These are phyloP conservation scores for Zaprionus gabonicus DNA, from an alignment of 1,140 invertebrate species.

Conservation along the genomic window DNA sequence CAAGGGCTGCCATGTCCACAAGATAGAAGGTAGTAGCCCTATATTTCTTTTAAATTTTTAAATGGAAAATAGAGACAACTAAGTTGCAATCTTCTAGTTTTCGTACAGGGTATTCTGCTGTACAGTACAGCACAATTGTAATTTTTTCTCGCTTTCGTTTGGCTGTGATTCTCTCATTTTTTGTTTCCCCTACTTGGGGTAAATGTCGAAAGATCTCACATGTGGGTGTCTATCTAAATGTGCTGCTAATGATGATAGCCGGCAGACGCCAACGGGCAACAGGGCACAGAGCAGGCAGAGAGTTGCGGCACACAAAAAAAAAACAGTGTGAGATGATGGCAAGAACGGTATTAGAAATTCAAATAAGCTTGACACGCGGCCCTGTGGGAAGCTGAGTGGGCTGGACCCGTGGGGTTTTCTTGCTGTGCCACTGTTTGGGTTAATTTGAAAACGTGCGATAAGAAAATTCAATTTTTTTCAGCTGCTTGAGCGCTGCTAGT, in stretches of 20 bases:
- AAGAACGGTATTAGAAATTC: slow-evolving; percentile 35
- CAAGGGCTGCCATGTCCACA: too few relatives aligned
- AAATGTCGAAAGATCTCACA: slow-evolving; percentile 34
- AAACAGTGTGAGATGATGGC: neutral
- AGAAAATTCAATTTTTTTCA: slow-evolving; percentile 69
- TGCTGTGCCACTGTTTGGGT: slow-evolving; percentile 50
- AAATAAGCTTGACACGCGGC: slow-evolving; percentile 44
- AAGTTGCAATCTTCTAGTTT: too few relatives aligned
- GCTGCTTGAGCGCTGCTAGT: neutral
- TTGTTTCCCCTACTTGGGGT: neutral
- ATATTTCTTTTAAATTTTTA: too few relatives aligned
- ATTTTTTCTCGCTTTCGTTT: neutral
- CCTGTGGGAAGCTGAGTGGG: neutral
- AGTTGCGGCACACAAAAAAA: neutral
- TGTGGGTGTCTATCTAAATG: slow-evolving; percentile 53
- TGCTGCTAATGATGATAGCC: slow-evolving; percentile 65
- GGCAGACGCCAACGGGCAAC: slow-evolving; percentile 16
- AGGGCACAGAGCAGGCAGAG: slow-evolving; percentile 6
- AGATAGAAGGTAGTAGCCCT: too few relatives aligned
- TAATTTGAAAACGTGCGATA: slow-evolving; percentile 77
- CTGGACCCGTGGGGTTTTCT: slow-evolving; percentile 1
- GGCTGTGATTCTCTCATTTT: slow-evolving; percentile 13
- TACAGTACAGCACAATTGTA: neutral
- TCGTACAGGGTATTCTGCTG: neutral
- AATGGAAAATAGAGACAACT: too few relatives aligned